These are phyloP conservation scores for Electrona antarctica DNA, from an alignment of 2,113 vertebrate genomes.

Conservation along the genomic window DNA sequence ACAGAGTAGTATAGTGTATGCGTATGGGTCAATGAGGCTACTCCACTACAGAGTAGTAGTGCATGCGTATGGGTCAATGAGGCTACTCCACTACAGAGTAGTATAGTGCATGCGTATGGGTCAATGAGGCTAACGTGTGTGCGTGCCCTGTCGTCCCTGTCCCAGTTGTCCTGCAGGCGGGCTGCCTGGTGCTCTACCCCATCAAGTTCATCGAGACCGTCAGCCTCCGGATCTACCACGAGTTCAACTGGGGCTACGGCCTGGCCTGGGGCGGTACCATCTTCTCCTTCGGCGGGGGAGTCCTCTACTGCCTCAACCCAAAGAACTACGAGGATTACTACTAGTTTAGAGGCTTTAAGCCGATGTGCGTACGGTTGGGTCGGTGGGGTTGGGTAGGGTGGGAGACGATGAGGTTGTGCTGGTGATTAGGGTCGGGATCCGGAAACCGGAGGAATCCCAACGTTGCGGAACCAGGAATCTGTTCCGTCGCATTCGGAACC, in stretches of 20 bases:
- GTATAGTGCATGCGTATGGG: too few species aligned
- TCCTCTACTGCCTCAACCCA: slow-evolving; percentile 97
- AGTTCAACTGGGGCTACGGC: slow-evolving; percentile 99
- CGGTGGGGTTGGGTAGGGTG: background rate
- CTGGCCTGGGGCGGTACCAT: slow-evolving; percentile 98
- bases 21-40: too few species aligned
- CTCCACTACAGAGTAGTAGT: too few species aligned
- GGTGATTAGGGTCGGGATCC: background rate
- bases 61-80: too few species aligned
- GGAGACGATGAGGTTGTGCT: background rate
- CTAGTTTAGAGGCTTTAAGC: slow-evolving; percentile 67
- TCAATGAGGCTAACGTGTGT: slow-evolving; percentile 23
- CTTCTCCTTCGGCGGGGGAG: slow-evolving; percentile 96
- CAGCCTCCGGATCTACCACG: slow-evolving; percentile 97
- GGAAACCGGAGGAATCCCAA: too few species aligned
- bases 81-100: too few species aligned
- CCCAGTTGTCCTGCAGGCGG: slow-evolving; percentile 95
- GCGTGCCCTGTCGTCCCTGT: slow-evolving; percentile 11
- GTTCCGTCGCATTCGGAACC: too few species aligned
- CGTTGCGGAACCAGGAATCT: too few species aligned
- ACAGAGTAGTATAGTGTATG: too few species aligned
- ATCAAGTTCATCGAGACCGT: slow-evolving; percentile 99
- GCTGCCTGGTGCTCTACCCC: slow-evolving; percentile 95
- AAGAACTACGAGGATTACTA: slow-evolving; percentile 99
- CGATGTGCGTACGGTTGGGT: background rate